Conservation (phyloP, 1,140 invertebrate species). For the Drosophila pseudoobscura region DNA sequence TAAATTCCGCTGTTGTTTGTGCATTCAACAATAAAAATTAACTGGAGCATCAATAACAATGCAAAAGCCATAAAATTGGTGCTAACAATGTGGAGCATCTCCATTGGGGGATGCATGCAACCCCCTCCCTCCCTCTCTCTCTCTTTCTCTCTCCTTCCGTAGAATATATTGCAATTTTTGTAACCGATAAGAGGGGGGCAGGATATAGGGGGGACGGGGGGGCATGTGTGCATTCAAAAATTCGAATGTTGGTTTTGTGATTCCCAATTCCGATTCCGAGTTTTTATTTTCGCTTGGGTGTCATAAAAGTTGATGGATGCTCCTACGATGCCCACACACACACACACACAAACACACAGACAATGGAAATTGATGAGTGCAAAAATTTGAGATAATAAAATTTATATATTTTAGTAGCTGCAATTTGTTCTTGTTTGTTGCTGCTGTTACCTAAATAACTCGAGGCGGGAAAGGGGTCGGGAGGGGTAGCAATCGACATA, state of each 20-base stretch:
- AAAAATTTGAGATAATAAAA: conserved; percentile 73
- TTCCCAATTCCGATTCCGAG: conserved; percentile 11
- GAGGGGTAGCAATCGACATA: neutral
- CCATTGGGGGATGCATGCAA: neutral
- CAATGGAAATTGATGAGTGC: conserved; percentile 67
- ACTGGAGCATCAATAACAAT: conserved; percentile 75
- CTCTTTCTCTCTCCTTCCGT: conserved; percentile 22
- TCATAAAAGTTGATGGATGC: conserved; percentile 79
- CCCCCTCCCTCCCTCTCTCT: neutral
- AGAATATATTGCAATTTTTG: conserved; percentile 68
- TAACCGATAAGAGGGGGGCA: conserved; percentile 28
- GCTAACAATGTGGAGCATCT: conserved; percentile 66
- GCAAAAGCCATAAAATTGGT: conserved; percentile 75
- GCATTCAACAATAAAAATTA: conserved; percentile 73
- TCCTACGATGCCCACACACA: neutral
- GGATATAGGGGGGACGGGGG: conserved; percentile 2
- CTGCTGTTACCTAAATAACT: conserved; percentile 18
- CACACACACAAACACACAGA: neutral
- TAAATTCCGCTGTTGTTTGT: conserved; percentile 18
- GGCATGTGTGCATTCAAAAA: conserved; percentile 47
- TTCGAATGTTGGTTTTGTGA: conserved; percentile 47
- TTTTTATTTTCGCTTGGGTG: conserved; percentile 64
- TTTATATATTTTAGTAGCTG: conserved; percentile 53
- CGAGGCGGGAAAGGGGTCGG: no score
- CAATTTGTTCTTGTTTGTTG: conserved; percentile 37